Percentiles rank a stretch among this genome's conserved stretches.
These are phyloP conservation scores for Orientallactaga bullata DNA, from an alignment of 2,113 vertebrate genomes.

Conservation along the genomic window DNA sequence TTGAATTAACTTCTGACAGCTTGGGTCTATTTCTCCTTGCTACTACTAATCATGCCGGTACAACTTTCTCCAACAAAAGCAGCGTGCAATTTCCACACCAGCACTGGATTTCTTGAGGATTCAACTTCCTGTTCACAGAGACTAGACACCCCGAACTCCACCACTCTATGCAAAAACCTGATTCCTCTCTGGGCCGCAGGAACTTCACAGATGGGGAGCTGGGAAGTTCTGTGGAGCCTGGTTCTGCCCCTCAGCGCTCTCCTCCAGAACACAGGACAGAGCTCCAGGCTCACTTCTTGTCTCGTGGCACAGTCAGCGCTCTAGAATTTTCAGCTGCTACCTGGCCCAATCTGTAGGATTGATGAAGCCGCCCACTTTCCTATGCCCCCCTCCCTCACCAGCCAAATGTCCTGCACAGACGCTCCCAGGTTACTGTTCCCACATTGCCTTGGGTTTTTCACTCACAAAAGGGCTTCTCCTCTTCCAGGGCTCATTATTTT, in stretches of 20 bases:
- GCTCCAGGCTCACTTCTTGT: neutral
- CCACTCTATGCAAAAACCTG: neutral
- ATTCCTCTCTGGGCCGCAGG: neutral
- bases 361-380: neutral
- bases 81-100: neutral
- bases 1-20: neutral
- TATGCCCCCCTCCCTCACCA: neutral
- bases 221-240: rapidly evolving
- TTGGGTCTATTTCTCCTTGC: neutral
- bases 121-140: conserved; percentile 53
- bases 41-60: neutral
- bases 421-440: conserved; percentile 15
- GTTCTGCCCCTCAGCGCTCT: neutral
- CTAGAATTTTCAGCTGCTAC: neutral
- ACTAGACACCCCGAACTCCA: neutral
- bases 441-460: neutral
- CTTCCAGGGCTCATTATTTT: conserved; percentile 65
- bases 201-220: neutral
- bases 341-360: neutral
- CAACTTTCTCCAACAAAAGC: neutral
- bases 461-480: neutral
- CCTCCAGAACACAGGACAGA: neutral
- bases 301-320: neutral
- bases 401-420: conserved; percentile 50
- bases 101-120: neutral